Evolutionary conservation across 2,888 invertebrate species (phyloP).

Genomic region (Eupithecia subumbrata): DNA sequence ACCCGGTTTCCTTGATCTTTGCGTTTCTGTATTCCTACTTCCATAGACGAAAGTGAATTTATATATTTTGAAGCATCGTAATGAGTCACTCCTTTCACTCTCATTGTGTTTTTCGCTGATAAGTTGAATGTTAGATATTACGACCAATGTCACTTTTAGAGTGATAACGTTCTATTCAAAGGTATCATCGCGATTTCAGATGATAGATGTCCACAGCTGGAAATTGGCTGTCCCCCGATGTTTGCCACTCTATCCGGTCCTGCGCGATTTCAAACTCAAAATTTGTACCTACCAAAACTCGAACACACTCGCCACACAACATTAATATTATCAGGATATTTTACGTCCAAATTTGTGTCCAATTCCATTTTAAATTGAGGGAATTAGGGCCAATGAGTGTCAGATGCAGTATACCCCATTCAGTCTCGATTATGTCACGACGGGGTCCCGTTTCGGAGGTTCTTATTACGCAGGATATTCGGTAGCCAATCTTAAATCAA

Average conservation of each 20-base stretch:
- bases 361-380: constrained; percentile 35
- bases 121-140: neutral
- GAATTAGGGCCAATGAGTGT: constrained; percentile 46
- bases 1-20: constrained; percentile 37
- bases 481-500: constrained; percentile 23
- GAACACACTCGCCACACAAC: neutral
- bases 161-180: neutral
- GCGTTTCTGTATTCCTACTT: neutral
- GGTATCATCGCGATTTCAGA: neutral
- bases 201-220: neutral
- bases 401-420: constrained; percentile 44
- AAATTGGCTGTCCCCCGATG: neutral
- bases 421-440: constrained; percentile 22
- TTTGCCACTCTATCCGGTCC: neutral
- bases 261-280: neutral
- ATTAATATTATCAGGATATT: constrained; percentile 1
- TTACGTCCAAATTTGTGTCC: constrained; percentile 16
- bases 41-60: neutral
- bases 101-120: no score
- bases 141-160: neutral
- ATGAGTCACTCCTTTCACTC: neutral
- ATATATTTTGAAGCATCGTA: neutral
- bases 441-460: constrained; percentile 37
- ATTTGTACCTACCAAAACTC: neutral
- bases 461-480: constrained; percentile 44